These are phyloP conservation scores for Pituophis catenifer DNA, from an alignment of 2,113 vertebrate species.

Conservation along the genomic window DNA sequence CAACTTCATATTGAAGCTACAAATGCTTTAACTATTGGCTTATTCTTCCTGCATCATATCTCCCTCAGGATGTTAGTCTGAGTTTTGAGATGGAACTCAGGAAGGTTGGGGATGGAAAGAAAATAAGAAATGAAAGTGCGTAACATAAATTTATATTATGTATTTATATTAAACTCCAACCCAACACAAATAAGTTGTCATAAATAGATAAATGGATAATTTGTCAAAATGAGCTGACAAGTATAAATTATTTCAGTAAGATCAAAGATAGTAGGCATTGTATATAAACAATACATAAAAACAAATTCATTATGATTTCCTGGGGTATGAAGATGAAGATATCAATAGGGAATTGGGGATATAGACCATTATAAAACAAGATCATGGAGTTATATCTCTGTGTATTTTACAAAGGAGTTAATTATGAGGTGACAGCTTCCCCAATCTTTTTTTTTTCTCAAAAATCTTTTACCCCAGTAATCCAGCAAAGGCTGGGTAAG, in stretches of 20 bases:
- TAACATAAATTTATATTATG: accelerated
- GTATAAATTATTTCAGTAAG: neutral
- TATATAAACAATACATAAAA: neutral
- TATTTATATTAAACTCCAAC: neutral
- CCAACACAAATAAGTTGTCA: conserved; percentile 4
- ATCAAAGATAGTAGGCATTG: neutral
- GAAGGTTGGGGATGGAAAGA: neutral
- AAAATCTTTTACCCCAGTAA: neutral
- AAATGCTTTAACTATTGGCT: conserved; percentile 29
- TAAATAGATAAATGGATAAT: accelerated
- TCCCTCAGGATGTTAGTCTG: conserved; percentile 19
- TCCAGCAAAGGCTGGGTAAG: neutral
- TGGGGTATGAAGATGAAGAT: neutral
- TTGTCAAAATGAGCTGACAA: neutral
- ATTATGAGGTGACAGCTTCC: neutral
- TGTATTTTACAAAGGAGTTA: neutral
- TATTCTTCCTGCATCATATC: neutral
- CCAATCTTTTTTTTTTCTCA: neutral
- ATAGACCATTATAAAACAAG: neutral
- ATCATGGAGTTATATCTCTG: neutral
- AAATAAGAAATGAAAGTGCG: neutral
- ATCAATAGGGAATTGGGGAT: neutral
- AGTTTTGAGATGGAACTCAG: neutral
- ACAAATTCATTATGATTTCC: neutral
- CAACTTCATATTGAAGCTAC: conserved; percentile 39